Conservation (phyloP, 2,113 vertebrate genomes). For the Zingel zingel region DNA sequence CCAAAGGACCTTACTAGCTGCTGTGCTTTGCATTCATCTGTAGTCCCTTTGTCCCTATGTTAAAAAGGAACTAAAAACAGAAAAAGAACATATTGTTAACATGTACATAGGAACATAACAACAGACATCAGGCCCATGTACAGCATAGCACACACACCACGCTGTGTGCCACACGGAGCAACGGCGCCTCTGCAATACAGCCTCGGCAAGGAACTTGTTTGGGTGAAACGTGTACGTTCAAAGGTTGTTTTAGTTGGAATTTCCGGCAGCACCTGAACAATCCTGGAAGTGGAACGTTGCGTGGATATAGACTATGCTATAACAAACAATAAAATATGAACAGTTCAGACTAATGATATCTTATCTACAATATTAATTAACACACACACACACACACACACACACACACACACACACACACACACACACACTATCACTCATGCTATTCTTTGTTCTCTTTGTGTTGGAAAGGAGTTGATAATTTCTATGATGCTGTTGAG, state of each 20-base stretch:
- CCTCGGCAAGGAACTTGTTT: too few species aligned
- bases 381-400: neutral
- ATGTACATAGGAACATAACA: neutral
- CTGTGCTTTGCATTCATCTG: neutral
- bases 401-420: neutral
- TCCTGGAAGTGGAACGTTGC: too few species aligned
- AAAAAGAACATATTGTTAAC: neutral
- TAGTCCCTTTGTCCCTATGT: neutral
- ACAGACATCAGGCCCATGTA: neutral
- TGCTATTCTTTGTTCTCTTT: conserved; percentile 9
- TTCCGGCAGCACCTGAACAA: too few species aligned
- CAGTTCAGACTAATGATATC: neutral
- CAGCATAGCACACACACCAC: neutral
- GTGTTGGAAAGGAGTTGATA: conserved; percentile 90
- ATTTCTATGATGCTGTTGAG: conserved; percentile 97
- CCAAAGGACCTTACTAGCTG: neutral
- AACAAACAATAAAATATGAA: neutral
- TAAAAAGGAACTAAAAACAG: neutral
- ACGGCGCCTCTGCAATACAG: too few species aligned
- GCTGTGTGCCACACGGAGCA: too few species aligned
- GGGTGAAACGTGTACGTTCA: too few species aligned
- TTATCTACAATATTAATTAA: neutral
- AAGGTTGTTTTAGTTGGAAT: too few species aligned
- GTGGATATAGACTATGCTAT: too few species aligned
- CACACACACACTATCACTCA: neutral